Evolutionary conservation across 2,113 vertebrate genomes (phyloP).

Genomic region (Pseudorhombus dupliciocellatus): DNA sequence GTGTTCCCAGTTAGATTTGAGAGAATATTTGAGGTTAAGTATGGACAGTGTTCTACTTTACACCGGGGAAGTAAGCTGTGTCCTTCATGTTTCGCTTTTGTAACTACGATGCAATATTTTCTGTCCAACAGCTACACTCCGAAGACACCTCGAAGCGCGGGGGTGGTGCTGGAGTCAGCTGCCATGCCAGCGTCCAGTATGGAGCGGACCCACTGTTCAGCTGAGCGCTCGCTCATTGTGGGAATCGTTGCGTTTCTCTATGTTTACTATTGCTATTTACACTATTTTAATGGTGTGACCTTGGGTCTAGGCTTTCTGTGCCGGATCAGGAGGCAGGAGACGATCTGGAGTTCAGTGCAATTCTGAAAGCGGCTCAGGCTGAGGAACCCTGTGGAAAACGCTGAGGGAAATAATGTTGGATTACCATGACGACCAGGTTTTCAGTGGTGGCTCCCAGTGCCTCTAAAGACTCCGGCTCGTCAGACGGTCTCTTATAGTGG

Average conservation of each 20-base stretch:
- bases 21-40: too few species aligned
- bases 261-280: too few species aligned
- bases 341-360: too few species aligned
- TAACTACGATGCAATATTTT: too few species aligned
- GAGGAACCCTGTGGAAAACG: not conserved
- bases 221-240: too few species aligned
- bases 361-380: not conserved
- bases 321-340: too few species aligned
- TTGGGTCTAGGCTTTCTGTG: too few species aligned
- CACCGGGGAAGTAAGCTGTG: not conserved
- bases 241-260: too few species aligned
- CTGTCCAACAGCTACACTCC: too few species aligned
- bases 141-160: not conserved
- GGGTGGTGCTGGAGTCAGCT: not conserved
- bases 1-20: not conserved
- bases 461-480: conserved; percentile 94
- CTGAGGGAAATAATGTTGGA: not conserved
- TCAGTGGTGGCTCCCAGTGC: conserved; percentile 93
- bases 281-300: too few species aligned
- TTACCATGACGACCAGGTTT: conserved; percentile 96
- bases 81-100: not conserved
- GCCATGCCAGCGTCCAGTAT: not conserved
- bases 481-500: conserved; percentile 93
- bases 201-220: too few species aligned
- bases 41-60: too few species aligned